Evolutionary conservation across 2,888 invertebrate genomes (phyloP).

Genomic region (Tipula lateralis): DNA sequence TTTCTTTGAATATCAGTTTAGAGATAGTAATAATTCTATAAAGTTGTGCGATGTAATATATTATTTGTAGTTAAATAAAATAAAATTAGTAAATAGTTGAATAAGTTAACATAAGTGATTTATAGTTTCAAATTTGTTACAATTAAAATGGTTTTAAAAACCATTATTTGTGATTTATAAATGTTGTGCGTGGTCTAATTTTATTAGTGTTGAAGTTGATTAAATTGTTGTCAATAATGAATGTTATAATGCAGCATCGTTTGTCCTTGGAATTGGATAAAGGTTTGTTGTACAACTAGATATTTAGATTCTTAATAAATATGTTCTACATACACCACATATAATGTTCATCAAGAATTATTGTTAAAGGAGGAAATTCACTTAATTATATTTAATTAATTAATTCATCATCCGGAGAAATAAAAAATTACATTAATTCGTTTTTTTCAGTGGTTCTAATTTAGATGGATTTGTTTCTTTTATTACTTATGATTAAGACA

Average conservation of each 20-base stretch:
- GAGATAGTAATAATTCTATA: neutral
- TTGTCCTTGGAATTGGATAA: neutral
- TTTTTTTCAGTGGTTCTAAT: neutral
- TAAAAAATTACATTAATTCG: constrained; percentile 13
- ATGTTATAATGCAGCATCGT: neutral
- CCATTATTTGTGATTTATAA: neutral
- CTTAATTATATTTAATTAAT: constrained; percentile 24
- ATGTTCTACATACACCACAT: neutral
- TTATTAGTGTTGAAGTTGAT: neutral
- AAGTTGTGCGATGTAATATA: constrained; percentile 3
- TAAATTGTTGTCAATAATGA: neutral
- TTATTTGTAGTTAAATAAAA: neutral
- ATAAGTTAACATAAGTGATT: neutral
- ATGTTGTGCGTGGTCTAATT: neutral
- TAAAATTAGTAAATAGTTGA: neutral
- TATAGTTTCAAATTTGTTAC: no score
- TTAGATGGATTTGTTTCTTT: neutral
- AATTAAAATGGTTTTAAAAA: neutral
- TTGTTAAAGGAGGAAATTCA: neutral
- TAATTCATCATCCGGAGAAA: constrained; percentile 7
- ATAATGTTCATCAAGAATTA: neutral
- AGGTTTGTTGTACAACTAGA: neutral
- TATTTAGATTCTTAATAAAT: no score
- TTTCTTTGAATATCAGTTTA: neutral
- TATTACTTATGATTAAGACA: neutral